Evolutionary conservation across 2,113 vertebrate genomes (phyloP).

Genomic region (Actinemys pallida): DNA sequence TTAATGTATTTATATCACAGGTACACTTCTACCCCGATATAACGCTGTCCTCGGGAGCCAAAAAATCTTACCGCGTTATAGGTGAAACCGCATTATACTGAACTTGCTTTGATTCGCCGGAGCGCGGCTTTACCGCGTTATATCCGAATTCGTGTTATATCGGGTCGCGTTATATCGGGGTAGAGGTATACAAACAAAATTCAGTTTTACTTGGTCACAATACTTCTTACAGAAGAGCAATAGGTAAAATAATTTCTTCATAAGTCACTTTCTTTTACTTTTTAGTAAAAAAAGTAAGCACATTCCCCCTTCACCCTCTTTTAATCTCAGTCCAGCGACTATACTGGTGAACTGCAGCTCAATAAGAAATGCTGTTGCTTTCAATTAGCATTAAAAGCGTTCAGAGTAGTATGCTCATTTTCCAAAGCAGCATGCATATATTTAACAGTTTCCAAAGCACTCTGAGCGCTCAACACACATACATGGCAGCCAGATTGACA

Average conservation of each 20-base stretch:
- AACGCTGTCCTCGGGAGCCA: too few species aligned
- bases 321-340: neutral
- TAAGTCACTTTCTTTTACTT: neutral
- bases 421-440: neutral
- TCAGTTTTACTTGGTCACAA: neutral
- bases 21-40: neutral
- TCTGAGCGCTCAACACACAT: neutral
- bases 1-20: neutral
- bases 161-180: too few species aligned
- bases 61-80: too few species aligned
- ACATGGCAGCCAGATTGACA: conserved; percentile 8
- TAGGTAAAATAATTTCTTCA: neutral
- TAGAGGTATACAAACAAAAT: too few species aligned
- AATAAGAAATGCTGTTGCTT: neutral
- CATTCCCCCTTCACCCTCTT: neutral
- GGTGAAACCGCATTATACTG: too few species aligned
- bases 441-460: conserved; percentile 24
- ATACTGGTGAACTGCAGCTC: neutral
- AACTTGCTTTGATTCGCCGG: too few species aligned
- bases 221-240: neutral
- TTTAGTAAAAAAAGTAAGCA: conserved; percentile 7
- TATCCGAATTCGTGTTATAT: too few species aligned
- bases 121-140: too few species aligned
- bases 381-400: conserved; percentile 13
- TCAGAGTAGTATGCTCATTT: neutral